Evolutionary conservation across 92 coral and sea anemone species (phyloP).

Genomic region (Blastomussa wellsi): DNA sequence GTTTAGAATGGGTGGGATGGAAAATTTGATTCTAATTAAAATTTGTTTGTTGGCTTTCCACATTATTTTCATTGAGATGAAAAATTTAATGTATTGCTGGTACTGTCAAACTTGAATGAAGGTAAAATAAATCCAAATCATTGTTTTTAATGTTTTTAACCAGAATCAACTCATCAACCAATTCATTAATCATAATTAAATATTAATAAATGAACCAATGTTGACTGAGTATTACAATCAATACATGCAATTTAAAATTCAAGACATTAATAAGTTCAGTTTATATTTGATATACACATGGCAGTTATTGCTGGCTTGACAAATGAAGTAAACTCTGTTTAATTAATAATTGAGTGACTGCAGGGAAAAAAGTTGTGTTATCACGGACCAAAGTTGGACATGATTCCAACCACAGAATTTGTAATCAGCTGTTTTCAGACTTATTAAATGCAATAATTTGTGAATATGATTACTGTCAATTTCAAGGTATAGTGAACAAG

Average conservation of each 20-base stretch:
- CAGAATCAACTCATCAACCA: not conserved
- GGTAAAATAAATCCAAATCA: not conserved
- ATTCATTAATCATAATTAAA: not conserved
- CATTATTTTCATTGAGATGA: no score
- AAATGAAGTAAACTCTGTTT: not conserved
- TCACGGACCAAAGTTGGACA: not conserved
- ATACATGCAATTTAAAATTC: not conserved
- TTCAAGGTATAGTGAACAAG: not conserved
- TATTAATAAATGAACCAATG: not conserved
- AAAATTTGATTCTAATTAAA: no score
- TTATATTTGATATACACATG: not conserved
- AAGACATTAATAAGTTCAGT: not conserved
- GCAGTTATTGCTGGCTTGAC: not conserved
- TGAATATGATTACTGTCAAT: not conserved
- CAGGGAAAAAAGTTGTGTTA: not conserved
- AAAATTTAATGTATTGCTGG: no score
- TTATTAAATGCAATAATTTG: not conserved
- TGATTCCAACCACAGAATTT: not conserved
- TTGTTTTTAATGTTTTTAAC: not conserved
- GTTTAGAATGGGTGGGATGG: no score
- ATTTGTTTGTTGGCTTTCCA: no score
- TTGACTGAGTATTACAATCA: not conserved
- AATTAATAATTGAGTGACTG: not conserved
- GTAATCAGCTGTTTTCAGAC: constrained; percentile 8
- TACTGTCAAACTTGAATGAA: not conserved